Base-by-base conservation (phyloP, 2,888 invertebrate genomes). In the Synergus itoensis region DNA sequence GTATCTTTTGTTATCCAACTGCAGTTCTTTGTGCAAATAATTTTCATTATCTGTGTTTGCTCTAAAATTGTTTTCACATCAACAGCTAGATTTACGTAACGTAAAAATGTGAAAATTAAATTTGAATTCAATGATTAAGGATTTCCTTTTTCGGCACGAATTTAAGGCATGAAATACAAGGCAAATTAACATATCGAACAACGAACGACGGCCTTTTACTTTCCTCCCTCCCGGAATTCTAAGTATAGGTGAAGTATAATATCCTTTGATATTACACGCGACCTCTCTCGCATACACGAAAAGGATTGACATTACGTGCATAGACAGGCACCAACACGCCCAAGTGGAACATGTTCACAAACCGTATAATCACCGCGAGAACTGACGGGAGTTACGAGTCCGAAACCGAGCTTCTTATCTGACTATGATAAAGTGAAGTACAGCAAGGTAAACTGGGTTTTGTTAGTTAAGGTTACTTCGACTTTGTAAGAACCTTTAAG, bases 151-250 rank as follows among this genome's bases (percentile, higher is more conserved):
- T 12, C 43, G 67, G 43, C 43, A 18, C 18, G 21, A 67, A 67
- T 67, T 45, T 67, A 43, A 67, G 67, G 18, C 48, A 53, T 53
- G n/a, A 53, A n/a, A 5, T 53, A 53, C n/a, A 53, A 16, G 14
- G 18, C 12, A 67, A 67, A 67, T 45, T 45, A 67, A 43, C 67
- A 45, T 67, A 67, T 67, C 45, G 67, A 67, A 67, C 43, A 18
- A 18, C 18, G 67, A 67, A 67, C 67, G 45, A 67, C 45, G 67
- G 67, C 67, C 45, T 67, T 67, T 67, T 67, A 67, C 67, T 67
- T 67, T 45, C 67, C 45, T 67, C 45, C 45, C 67, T 67, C 41
- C 41, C n/a, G 65, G n/a, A 18, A 65, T 65, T 65, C 67, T 67
- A 45, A 67, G 67, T 45, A 67, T 67, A 67, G 45, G 21, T 67